A percentile compares a stretch with the other conserved stretches of the same genome.
Evolutionary conservation across 2,113 vertebrate genomes (phyloP).

Genomic region (Emydocephalus ijimae): DNA sequence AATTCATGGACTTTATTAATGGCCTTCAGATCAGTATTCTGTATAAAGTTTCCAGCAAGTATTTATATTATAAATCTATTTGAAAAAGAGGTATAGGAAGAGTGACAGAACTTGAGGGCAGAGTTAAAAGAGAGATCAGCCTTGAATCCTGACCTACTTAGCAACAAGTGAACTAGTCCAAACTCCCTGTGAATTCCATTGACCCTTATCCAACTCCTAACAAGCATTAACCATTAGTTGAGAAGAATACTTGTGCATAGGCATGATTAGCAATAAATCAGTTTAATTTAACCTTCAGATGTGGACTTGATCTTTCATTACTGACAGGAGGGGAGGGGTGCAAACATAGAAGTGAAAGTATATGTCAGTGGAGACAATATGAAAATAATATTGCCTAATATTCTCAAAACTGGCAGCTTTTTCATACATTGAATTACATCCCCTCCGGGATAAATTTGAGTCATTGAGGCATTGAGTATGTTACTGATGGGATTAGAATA

Average conservation of each 20-base stretch:
- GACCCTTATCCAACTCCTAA: neutral
- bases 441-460: too few relatives aligned
- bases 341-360: neutral
- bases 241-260: neutral
- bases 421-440: neutral
- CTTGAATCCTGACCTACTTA: neutral
- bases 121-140: neutral
- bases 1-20: conserved; percentile 35
- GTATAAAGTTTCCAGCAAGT: neutral
- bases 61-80: neutral
- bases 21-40: conserved; percentile 30
- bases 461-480: neutral
- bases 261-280: neutral
- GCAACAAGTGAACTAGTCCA: neutral
- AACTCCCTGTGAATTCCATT: neutral
- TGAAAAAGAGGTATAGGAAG: neutral
- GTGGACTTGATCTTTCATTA: neutral
- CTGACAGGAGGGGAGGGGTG: neutral
- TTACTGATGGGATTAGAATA: neutral
- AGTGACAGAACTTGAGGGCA: neutral
- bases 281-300: neutral
- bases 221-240: neutral
- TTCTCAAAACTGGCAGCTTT: neutral
- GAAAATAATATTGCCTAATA: neutral
- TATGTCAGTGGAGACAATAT: neutral